Conservation (phyloP, 2,888 invertebrate species). For the Lasioglossum calceatum region DNA sequence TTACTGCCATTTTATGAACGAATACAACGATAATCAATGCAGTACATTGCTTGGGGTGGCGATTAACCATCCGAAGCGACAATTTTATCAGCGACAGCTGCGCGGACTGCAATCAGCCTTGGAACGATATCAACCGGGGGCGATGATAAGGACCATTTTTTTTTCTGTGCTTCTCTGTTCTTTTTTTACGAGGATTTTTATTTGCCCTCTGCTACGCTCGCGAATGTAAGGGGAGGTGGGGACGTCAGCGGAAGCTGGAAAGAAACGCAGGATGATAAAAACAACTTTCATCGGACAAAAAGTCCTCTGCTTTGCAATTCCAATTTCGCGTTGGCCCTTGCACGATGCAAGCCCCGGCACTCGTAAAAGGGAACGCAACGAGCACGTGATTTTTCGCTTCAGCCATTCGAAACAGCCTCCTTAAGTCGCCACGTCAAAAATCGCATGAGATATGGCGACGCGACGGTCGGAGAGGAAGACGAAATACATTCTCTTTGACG, state of each 20-base stretch:
- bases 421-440: conserved; percentile 16
- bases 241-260: not conserved
- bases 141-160: conserved; percentile 23
- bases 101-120: conserved; percentile 12
- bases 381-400: conserved; percentile 14
- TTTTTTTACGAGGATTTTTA: conserved; percentile 20
- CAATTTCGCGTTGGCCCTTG: conserved; percentile 12
- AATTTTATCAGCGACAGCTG: conserved; percentile 57
- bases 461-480: not conserved
- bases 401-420: conserved; percentile 7
- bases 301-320: not conserved
- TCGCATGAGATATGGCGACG: not conserved
- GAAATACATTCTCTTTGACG: conserved; percentile 7
- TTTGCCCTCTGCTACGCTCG: not conserved
- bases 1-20: not conserved
- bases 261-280: conserved; percentile 15
- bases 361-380: conserved; percentile 25
- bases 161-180: not conserved
- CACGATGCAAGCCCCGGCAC: not conserved
- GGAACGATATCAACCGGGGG: not conserved
- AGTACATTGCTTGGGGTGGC: conserved; percentile 10
- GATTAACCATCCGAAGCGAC: conserved; percentile 10
- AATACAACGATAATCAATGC: conserved; percentile 35
- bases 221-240: not conserved
- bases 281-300: conserved; percentile 14